Conservation (phyloP, 2,113 vertebrate species). For the Steatornis caripensis region DNA sequence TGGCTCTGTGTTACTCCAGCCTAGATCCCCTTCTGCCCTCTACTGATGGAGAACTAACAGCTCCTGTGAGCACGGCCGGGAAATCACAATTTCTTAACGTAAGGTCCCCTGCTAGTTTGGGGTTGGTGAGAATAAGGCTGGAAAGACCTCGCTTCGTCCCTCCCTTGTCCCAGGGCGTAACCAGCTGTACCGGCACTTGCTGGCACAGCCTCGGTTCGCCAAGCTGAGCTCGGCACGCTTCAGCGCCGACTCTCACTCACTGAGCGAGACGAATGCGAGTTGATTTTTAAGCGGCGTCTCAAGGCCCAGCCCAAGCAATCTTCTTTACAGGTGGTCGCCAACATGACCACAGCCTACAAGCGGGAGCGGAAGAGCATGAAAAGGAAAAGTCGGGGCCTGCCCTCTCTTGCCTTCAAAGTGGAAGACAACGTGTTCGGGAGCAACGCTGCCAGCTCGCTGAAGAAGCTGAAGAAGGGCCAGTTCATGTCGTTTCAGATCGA, state of each 20-base stretch:
- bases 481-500: conserved; percentile 83
- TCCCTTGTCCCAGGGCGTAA: background rate
- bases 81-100: background rate
- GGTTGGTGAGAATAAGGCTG: background rate
- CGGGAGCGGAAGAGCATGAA: conserved; percentile 76
- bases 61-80: fast-evolving
- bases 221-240: background rate
- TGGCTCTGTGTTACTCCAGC: background rate
- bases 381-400: conserved; percentile 61
- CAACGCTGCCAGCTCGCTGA: conserved; percentile 54
- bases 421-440: conserved; percentile 65
- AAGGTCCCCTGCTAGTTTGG: background rate
- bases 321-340: conserved; percentile 78
- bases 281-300: background rate
- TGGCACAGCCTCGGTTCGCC: background rate
- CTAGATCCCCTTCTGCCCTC: conserved; percentile 17
- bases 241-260: background rate
- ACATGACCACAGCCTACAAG: conserved; percentile 81
- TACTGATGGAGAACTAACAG: background rate
- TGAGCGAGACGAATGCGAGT: background rate
- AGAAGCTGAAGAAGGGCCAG: conserved; percentile 80
- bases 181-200: background rate
- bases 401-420: conserved; percentile 73
- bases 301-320: background rate
- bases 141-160: background rate